Evolutionary conservation across 2,113 vertebrate genomes (phyloP).

Genomic region (Butorides virescens): DNA sequence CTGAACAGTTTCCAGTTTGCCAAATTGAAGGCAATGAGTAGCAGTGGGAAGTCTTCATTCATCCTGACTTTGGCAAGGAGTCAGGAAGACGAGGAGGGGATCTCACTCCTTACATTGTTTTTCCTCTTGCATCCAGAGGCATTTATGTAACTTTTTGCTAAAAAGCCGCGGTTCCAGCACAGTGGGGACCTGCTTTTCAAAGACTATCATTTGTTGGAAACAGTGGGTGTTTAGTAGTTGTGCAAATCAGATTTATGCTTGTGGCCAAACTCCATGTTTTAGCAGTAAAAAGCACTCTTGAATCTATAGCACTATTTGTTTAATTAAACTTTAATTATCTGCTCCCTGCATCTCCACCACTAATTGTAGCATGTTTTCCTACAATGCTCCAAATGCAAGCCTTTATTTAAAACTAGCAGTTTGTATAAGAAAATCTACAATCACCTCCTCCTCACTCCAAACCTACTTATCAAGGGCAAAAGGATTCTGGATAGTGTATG

Average conservation of each 20-base stretch:
- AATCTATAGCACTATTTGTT: not conserved
- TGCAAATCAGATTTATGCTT: not conserved
- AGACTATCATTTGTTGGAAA: not conserved
- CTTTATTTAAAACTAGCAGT: not conserved
- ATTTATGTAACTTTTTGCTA: not conserved
- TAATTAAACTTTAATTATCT: slow-evolving; percentile 50
- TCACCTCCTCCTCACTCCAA: rapidly evolving
- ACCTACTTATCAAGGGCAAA: not conserved
- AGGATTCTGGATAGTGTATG: not conserved
- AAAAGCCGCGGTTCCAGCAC: not conserved
- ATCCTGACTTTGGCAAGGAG: not conserved
- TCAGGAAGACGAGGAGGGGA: not conserved
- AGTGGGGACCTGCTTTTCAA: not conserved
- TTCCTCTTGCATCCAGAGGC: not conserved
- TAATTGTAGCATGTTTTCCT: not conserved
- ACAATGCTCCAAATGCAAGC: not conserved
- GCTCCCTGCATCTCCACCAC: not conserved
- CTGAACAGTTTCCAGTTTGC: not conserved
- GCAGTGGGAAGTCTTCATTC: not conserved
- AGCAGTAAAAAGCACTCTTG: not conserved
- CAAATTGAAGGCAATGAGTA: not conserved
- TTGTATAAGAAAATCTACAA: not conserved
- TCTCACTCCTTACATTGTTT: not conserved
- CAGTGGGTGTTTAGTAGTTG: not conserved
- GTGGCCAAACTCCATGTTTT: not conserved